Evolutionary conservation across 2,888 invertebrate genomes (phyloP).

Genomic region (Aporophyla nigra): DNA sequence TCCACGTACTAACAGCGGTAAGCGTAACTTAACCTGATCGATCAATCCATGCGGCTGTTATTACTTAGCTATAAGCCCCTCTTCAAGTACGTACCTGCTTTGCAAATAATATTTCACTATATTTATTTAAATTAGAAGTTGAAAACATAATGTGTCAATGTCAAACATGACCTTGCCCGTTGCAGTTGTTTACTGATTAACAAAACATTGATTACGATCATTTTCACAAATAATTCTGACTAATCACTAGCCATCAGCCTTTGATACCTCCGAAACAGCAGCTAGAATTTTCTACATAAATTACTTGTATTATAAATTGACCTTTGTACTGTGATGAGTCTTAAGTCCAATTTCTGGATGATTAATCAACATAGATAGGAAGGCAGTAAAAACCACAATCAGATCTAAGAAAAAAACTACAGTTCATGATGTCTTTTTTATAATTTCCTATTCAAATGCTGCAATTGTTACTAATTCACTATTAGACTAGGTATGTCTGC

Average conservation of each 20-base stretch:
- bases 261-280: conserved; percentile 30
- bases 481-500: background rate
- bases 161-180: conserved; percentile 33
- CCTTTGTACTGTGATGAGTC: background rate
- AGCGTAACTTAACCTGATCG: too few species aligned
- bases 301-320: background rate
- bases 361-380: background rate
- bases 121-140: conserved; percentile 20
- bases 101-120: conserved; percentile 5
- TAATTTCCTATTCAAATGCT: conserved; percentile 1
- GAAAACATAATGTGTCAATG: conserved; percentile 5
- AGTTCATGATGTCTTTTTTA: background rate
- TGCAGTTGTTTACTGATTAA: conserved; percentile 50
- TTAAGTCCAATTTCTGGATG: background rate
- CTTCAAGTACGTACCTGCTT: background rate
- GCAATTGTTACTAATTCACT: background rate
- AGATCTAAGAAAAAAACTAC: background rate
- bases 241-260: conserved; percentile 32
- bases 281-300: background rate
- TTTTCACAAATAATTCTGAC: conserved; percentile 5
- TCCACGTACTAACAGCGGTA: too few species aligned
- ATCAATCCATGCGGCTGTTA: too few species aligned
- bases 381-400: background rate
- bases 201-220: conserved; percentile 43
- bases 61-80: too few species aligned